These are phyloP conservation scores for Rutilus rutilus DNA, from an alignment of 2,113 vertebrate genomes.

Conservation along the genomic window DNA sequence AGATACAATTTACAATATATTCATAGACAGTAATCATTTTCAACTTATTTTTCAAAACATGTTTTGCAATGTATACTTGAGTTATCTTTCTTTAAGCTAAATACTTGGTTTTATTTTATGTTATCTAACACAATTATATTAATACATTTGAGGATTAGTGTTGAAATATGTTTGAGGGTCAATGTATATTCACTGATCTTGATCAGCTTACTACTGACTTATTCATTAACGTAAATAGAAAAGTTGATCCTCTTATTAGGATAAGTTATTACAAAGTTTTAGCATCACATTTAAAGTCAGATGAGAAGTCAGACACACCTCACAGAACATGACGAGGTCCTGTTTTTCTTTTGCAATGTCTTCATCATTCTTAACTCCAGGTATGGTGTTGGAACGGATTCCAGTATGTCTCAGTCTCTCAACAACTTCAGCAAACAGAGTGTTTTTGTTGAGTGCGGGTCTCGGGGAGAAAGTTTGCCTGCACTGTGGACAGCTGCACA, in stretches of 20 bases:
- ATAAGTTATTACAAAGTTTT: not conserved
- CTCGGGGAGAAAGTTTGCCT: slow-evolving; percentile 45
- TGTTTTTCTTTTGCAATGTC: slow-evolving; percentile 21
- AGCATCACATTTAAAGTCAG: slow-evolving; percentile 23
- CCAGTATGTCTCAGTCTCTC: slow-evolving; percentile 35
- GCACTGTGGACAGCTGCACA: slow-evolving; percentile 50
- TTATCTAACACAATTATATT: not conserved
- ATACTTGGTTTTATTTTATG: not conserved
- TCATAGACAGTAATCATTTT: not conserved
- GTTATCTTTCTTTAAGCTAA: not conserved
- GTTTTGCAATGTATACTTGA: not conserved
- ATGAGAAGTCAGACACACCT: slow-evolving; percentile 50
- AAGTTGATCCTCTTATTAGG: not conserved
- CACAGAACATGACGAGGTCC: slow-evolving; percentile 46
- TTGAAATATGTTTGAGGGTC: not conserved
- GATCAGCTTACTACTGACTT: not conserved
- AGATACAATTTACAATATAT: no score
- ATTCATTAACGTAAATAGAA: not conserved
- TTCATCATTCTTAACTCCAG: slow-evolving; percentile 24
- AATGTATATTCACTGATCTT: not conserved
- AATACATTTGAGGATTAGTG: not conserved
- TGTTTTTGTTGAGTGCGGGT: slow-evolving; percentile 38
- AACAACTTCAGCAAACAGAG: slow-evolving; percentile 39
- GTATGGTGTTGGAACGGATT: not conserved
- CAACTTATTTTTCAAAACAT: not conserved